Evolutionary conservation across 2,888 invertebrate genomes (phyloP).

Genomic region (Coelopa pilipes): DNA sequence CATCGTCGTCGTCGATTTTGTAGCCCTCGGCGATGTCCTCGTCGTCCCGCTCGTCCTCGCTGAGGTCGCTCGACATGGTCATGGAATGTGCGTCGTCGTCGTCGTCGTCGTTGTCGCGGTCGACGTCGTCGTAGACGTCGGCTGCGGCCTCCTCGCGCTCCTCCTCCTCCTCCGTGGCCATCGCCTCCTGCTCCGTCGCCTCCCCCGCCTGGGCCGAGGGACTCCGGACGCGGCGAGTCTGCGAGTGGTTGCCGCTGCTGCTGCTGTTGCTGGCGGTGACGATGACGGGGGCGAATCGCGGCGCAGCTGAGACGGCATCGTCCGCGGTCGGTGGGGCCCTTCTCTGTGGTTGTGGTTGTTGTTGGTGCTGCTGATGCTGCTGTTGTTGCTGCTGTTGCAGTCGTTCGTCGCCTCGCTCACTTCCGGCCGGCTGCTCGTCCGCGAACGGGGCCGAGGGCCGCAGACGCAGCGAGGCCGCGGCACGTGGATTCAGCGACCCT

Average conservation of each 20-base stretch:
- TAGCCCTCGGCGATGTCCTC: conserved; percentile 37
- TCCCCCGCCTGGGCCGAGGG: not conserved
- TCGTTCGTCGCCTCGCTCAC: not conserved
- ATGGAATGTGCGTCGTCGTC: conserved; percentile 37
- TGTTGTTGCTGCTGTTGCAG: conserved; percentile 4
- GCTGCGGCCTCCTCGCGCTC: not conserved
- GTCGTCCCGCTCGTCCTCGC: too few species aligned
- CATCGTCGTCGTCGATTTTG: conserved; percentile 34
- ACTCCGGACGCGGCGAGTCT: not conserved
- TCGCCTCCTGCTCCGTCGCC: not conserved
- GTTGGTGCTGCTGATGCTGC: not conserved
- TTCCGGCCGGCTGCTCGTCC: too few species aligned
- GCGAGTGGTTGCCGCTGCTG: not conserved
- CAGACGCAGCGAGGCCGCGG: conserved; percentile 33
- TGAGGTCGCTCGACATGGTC: not conserved
- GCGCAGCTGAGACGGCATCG: conserved; percentile 5
- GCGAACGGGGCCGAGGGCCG: not conserved
- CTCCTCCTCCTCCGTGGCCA: too few species aligned
- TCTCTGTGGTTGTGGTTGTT: conserved; percentile 6
- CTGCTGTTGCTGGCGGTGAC: not conserved
- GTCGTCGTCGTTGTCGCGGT: conserved; percentile 16
- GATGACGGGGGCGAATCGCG: not conserved
- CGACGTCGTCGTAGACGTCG: conserved; percentile 30
- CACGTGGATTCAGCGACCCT: conserved; percentile 47
- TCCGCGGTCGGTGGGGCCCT: conserved; percentile 40